Conservation (phyloP, 1,140 invertebrate species). For the Aphidius ervi region DNA sequence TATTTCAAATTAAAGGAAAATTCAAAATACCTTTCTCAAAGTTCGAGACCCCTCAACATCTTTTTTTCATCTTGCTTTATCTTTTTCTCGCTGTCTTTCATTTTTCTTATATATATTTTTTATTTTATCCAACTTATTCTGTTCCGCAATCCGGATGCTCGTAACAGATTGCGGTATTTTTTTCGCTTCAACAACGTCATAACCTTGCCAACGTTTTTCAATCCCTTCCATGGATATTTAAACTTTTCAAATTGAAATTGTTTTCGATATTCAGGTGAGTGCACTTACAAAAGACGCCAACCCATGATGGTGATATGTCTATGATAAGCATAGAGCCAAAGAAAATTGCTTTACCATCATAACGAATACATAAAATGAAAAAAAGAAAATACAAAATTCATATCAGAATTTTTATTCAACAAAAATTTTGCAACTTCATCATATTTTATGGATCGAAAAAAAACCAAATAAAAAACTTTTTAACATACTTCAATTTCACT, state of each 20-base stretch:
- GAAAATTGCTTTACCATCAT: slow-evolving; percentile 1
- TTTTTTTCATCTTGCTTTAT: slow-evolving; percentile 14
- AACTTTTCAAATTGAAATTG: slow-evolving; percentile 49
- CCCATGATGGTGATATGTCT: slow-evolving; percentile 7
- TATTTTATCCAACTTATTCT: slow-evolving; percentile 17
- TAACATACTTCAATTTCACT: too few species aligned
- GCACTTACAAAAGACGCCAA: slow-evolving; percentile 17
- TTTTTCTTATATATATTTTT: slow-evolving; percentile 20
- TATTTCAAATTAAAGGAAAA: slow-evolving; percentile 46
- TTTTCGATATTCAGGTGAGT: slow-evolving; percentile 42
- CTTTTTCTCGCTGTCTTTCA: slow-evolving; percentile 17
- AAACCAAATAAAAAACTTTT: too few species aligned
- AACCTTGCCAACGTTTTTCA: slow-evolving; percentile 3
- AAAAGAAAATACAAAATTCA: too few species aligned
- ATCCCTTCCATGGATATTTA: slow-evolving; percentile 30
- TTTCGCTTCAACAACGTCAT: slow-evolving; percentile 20
- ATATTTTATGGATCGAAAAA: too few species aligned
- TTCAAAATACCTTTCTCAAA: slow-evolving; percentile 42
- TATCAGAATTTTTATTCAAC: too few species aligned
- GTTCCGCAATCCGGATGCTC: slow-evolving; percentile 14
- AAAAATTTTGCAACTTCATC: too few species aligned
- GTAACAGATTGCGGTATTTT: slow-evolving; percentile 19
- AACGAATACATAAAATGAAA: too few species aligned
- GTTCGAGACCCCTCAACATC: slow-evolving; percentile 27
- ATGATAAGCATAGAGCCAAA: slow-evolving; percentile 1